phyloP scores from a whole-genome alignment of 2,113 vertebrate species.

The Hemichromis elongatus region DNA sequence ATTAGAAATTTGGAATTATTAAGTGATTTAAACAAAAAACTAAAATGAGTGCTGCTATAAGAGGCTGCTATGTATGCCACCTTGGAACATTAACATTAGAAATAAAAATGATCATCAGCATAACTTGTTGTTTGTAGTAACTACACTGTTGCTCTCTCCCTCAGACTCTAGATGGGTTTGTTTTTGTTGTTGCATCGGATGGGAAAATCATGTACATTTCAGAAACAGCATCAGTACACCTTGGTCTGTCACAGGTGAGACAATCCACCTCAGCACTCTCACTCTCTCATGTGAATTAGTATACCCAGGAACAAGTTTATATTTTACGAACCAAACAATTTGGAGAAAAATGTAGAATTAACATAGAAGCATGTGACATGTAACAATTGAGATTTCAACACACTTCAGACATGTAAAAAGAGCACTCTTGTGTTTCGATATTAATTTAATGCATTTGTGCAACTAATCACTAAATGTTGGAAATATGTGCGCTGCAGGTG shows the following conservation, averaged over 20 bases:
- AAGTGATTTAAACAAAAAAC: too few species aligned
- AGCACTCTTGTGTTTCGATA: neutral
- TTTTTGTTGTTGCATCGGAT: slow-evolving; percentile 92
- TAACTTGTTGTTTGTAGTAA: neutral
- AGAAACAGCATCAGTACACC: slow-evolving; percentile 92
- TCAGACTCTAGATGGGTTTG: slow-evolving; percentile 94
- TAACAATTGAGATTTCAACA: neutral
- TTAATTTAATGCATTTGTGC: neutral
- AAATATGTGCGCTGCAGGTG: slow-evolving; percentile 74
- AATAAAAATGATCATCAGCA: neutral
- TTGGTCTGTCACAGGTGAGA: slow-evolving; percentile 89
- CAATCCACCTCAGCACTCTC: neutral
- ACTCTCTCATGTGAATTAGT: neutral
- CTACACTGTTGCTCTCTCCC: slow-evolving; percentile 22
- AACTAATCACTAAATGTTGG: neutral
- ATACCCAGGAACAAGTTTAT: neutral
- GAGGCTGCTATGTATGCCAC: too few species aligned
- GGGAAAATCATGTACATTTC: slow-evolving; percentile 99
- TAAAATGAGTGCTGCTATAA: neutral
- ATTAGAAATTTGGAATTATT: too few species aligned
- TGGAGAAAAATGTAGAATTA: neutral
- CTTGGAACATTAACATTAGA: neutral
- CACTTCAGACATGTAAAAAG: neutral
- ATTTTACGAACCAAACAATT: neutral
- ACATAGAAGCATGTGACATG: neutral